These are phyloP conservation scores for Crotalus tigris DNA, from an alignment of 2,113 vertebrate genomes.

Conservation along the genomic window DNA sequence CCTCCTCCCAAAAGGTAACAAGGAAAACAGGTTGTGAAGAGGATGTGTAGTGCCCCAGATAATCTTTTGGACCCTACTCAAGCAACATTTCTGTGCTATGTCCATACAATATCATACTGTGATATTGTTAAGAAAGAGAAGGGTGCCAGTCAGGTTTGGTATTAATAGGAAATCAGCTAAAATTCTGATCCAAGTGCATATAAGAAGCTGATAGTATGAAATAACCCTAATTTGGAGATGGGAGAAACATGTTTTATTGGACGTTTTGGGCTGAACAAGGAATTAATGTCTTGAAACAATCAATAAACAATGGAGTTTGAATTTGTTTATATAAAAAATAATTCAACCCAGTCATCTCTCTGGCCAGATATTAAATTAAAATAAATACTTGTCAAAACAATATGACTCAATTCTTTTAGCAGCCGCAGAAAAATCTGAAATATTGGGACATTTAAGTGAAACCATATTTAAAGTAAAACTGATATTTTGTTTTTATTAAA, in stretches of 20 bases:
- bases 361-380: not conserved
- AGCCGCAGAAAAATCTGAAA: not conserved
- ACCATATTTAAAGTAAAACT: not conserved
- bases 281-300: not conserved
- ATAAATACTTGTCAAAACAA: not conserved
- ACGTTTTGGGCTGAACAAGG: not conserved
- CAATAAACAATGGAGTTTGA: not conserved
- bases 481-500: not conserved
- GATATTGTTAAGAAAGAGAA: not conserved
- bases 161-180: not conserved
- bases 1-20: no score
- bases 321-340: not conserved
- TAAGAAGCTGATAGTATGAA: not conserved
- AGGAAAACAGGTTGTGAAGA: no score
- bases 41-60: no score
- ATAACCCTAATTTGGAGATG: not conserved
- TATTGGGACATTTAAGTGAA: not conserved
- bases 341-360: not conserved
- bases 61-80: no score
- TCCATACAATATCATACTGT: not conserved
- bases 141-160: not conserved
- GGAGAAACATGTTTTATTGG: not conserved
- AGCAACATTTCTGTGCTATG: no score
- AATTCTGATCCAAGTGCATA: not conserved
- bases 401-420: not conserved